Evolutionary conservation across 2,113 vertebrate species (phyloP).

Genomic region (Onychostruthus taczanowskii): DNA sequence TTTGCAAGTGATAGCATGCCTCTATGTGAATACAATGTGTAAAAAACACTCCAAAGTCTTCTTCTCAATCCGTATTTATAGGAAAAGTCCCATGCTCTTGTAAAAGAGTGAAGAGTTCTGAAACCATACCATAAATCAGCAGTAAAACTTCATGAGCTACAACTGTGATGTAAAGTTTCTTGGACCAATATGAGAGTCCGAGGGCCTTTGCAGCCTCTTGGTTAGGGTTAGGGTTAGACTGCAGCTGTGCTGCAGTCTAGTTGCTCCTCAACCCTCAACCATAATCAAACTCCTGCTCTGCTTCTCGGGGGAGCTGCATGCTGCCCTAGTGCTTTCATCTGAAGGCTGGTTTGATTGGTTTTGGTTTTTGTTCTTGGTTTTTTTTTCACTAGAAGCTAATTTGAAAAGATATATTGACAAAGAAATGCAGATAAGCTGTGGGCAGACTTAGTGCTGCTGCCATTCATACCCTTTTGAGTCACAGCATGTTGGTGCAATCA

Average conservation of each 20-base stretch:
- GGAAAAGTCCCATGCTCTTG: not conserved
- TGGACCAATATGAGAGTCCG: not conserved
- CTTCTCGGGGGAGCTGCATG: not conserved
- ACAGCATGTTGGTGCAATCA: not conserved
- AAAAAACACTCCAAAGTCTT: constrained; percentile 6
- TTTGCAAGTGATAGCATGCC: not conserved
- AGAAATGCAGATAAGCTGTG: not conserved
- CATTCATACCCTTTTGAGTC: not conserved
- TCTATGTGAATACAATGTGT: not conserved
- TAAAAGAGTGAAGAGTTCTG: not conserved
- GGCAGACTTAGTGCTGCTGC: not conserved
- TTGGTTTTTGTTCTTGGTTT: not conserved
- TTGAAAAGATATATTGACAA: not conserved
- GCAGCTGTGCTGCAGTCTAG: not conserved
- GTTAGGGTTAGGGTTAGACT: not conserved
- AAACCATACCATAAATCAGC: not conserved
- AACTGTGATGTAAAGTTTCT: not conserved
- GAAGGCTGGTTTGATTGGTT: not conserved
- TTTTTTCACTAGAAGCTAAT: not conserved
- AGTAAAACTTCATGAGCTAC: constrained; percentile 1
- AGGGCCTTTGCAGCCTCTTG: not conserved
- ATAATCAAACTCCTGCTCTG: not conserved
- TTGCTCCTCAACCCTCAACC: not conserved
- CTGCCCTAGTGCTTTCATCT: not conserved
- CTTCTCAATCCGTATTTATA: not conserved